Percentiles rank a stretch among this genome's conserved stretches.
phyloP scores from a whole-genome alignment of 1,140 invertebrate species.

The Eulimnadia texana region DNA sequence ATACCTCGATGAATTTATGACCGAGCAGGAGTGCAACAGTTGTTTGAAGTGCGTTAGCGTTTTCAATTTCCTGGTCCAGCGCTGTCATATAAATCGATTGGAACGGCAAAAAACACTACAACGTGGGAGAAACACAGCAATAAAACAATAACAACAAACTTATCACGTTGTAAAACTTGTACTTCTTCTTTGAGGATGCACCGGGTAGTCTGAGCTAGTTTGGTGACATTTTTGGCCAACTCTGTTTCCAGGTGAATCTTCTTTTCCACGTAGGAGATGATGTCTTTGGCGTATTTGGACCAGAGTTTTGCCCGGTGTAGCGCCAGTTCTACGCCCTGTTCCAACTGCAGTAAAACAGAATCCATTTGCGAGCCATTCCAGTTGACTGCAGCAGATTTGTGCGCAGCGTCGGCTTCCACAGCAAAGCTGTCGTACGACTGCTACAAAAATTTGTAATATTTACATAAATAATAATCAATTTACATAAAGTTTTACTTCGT shows the following conservation, averaged over 20 bases:
- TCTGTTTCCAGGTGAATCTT: slow-evolving; percentile 36
- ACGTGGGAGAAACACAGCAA: background rate
- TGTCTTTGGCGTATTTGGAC: slow-evolving; percentile 40
- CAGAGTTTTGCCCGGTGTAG: slow-evolving; percentile 39
- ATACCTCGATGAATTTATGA: slow-evolving; percentile 40
- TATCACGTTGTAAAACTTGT: slow-evolving; percentile 18
- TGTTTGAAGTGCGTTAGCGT: slow-evolving; percentile 32
- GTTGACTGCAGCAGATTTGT: slow-evolving; percentile 8
- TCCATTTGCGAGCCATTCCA: slow-evolving; percentile 20
- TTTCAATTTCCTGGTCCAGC: slow-evolving; percentile 39
- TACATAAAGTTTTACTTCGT: slow-evolving; percentile 24
- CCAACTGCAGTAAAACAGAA: slow-evolving; percentile 27
- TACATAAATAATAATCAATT: background rate
- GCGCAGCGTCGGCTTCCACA: slow-evolving; percentile 16
- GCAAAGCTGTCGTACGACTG: too few relatives aligned
- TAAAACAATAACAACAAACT: background rate
- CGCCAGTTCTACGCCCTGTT: slow-evolving; percentile 36
- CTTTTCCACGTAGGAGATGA: slow-evolving; percentile 39
- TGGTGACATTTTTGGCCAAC: slow-evolving; percentile 35
- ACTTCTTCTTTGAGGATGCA: slow-evolving; percentile 39
- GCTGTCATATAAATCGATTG: slow-evolving; percentile 40
- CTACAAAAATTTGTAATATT: slow-evolving; percentile 6
- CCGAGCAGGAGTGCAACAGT: slow-evolving; percentile 35
- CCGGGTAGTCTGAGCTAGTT: slow-evolving; percentile 34
- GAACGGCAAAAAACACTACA: slow-evolving; percentile 37